These are phyloP conservation scores for Mustela lutreola DNA, from an alignment of 2,113 vertebrate species.

Conservation along the genomic window DNA sequence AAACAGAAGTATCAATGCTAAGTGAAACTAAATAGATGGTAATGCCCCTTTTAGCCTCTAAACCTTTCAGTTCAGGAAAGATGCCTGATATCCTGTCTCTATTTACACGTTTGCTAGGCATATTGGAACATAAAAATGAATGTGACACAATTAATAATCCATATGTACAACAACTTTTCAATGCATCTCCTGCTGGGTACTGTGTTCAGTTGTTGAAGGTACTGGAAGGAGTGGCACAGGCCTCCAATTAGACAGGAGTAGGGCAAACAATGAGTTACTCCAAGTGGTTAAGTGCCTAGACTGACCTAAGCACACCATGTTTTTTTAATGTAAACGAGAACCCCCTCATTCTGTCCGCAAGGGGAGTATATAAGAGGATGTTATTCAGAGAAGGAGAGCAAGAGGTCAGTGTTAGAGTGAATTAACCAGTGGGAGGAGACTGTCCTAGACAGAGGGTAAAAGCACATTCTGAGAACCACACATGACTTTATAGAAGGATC, in stretches of 20 bases:
- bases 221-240: background rate
- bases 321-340: background rate
- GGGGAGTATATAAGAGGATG: background rate
- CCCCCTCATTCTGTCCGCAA: background rate
- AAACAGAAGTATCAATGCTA: slow-evolving; percentile 16
- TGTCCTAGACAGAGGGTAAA: background rate
- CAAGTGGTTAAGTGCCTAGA: background rate
- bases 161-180: background rate
- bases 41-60: background rate
- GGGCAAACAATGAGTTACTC: background rate
- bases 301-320: background rate
- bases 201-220: background rate
- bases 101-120: background rate
- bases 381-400: background rate
- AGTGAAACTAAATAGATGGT: slow-evolving; percentile 37
- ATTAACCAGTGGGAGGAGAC: background rate
- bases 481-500: background rate
- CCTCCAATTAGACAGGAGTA: background rate
- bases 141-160: background rate
- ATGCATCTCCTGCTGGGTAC: background rate
- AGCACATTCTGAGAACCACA: background rate
- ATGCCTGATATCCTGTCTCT: background rate
- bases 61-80: background rate
- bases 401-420: background rate
- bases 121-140: background rate